Evolutionary conservation across 1,140 invertebrate genomes (phyloP).

Genomic region (Heliconius himera): DNA sequence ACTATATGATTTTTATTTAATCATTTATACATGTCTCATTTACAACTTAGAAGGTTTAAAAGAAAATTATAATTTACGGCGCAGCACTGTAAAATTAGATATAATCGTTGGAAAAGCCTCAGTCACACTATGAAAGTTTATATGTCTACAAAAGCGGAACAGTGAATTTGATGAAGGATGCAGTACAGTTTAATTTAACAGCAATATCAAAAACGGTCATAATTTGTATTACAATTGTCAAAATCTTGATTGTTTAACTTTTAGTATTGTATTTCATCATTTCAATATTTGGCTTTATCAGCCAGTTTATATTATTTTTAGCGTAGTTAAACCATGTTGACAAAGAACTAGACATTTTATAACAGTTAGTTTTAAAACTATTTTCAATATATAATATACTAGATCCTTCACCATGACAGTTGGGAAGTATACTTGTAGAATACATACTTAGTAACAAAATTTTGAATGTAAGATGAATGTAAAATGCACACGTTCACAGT

Average conservation of each 20-base stretch:
- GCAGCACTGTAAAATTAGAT: conserved; percentile 64
- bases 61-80: conserved; percentile 46
- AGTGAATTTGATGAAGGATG: not conserved
- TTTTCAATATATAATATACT: not conserved
- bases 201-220: not conserved
- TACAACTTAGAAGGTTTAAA: conserved; percentile 64
- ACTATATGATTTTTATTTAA: conserved; percentile 66
- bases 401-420: not conserved
- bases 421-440: not conserved
- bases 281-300: not conserved
- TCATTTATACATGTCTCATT: conserved; percentile 75
- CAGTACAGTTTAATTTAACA: not conserved
- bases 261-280: no score
- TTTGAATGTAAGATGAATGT: not conserved
- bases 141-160: conserved; percentile 11
- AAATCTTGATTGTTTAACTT: not conserved
- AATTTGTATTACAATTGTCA: not conserved
- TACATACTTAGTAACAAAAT: conserved; percentile 2
- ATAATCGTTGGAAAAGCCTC: conserved; percentile 62
- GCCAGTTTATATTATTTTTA: not conserved
- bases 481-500: not conserved
- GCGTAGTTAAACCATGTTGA: not conserved
- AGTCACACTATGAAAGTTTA: conserved; percentile 39
- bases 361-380: not conserved
- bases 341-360: not conserved